phyloP scores from a whole-genome alignment of 2,888 invertebrate genomes.

The Cosmorhoe ocellata region DNA sequence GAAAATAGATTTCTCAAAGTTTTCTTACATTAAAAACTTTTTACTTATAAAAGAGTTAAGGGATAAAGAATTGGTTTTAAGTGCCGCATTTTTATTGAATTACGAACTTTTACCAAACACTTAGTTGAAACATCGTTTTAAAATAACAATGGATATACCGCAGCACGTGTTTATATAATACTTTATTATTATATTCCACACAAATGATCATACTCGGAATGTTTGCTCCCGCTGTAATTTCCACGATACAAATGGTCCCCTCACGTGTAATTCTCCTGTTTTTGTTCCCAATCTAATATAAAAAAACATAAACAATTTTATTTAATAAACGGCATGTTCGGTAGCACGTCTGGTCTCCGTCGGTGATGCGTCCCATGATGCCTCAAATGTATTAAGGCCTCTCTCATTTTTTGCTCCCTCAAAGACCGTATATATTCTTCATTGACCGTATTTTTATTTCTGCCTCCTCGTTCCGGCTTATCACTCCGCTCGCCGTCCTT shows the following conservation, averaged over 20 bases:
- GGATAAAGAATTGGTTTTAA: not conserved
- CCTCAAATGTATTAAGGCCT: conserved; percentile 71
- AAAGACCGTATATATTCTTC: conserved; percentile 68
- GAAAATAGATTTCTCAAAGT: no score
- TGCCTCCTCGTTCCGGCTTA: conserved; percentile 48
- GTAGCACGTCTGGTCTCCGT: conserved; percentile 62
- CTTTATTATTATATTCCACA: conserved; percentile 17
- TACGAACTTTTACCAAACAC: not conserved
- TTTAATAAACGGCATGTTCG: conserved; percentile 71
- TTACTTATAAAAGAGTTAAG: conserved; percentile 2
- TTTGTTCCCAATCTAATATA: conserved; percentile 36
- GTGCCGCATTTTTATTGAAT: not conserved
- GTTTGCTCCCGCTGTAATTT: conserved; percentile 28
- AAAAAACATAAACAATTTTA: conserved; percentile 41
- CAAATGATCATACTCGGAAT: conserved; percentile 27
- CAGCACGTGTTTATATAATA: no score
- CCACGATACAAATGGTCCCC: conserved; percentile 35
- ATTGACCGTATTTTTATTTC: conserved; percentile 58
- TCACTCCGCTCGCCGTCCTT: conserved; percentile 69
- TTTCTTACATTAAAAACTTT: not conserved
- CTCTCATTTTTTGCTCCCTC: conserved; percentile 71
- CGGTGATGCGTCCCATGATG: conserved; percentile 73
- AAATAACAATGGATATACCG: no score
- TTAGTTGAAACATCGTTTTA: no score
- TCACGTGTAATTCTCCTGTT: conserved; percentile 17